Evolutionary conservation across 2,888 invertebrate species (phyloP), one percentile per base, ranked within the genome.

Genomic region (Drosophila ezoana): DNA sequence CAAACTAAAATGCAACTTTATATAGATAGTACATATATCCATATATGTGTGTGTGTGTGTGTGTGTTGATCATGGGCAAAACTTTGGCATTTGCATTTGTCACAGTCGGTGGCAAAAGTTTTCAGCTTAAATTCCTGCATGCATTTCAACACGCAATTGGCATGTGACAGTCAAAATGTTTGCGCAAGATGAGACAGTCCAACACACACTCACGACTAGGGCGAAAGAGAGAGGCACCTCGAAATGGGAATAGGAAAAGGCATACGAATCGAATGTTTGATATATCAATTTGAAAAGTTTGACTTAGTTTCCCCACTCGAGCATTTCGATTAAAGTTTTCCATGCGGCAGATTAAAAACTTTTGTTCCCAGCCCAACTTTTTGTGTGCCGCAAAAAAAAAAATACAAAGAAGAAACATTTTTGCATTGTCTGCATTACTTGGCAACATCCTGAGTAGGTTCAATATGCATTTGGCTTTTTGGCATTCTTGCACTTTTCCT

Each of bases 281-380:
- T 87, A 87, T 87, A 89, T 86, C 89, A 86, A 86, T 86, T 86
- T 87, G 79, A 80, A 86, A 86, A 87, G 75, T 89, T 86, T 86
- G 86, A 85, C 86, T 86, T 81, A 89, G 85, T 86, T 86, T 81
- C 51, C 71, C 51, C 51, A 67, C 69, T 69, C 62, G 69, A 73
- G 73, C 81, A 65, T 85, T 87, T 83, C 88, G 85, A 84, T 87
- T 81, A 81, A 87, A 89, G 85, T 85, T 85, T 89, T 75, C 81
- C 81, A 81, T 88, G 79, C 71, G 74, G 74, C 85, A 84, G 85
- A 85, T 89, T 85, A 85, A 89, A 88, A 89, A 89, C 87, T 85
- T 85, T 78, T 56, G 54, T 61, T 59, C 62, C 64, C 16, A 32
- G 58, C 49, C 62, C 23, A 79, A 79, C 87, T 87, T 72, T 71